Conservation (phyloP, 2,797 vertebrate genomes). For the Sebastes paucispinis region DNA sequence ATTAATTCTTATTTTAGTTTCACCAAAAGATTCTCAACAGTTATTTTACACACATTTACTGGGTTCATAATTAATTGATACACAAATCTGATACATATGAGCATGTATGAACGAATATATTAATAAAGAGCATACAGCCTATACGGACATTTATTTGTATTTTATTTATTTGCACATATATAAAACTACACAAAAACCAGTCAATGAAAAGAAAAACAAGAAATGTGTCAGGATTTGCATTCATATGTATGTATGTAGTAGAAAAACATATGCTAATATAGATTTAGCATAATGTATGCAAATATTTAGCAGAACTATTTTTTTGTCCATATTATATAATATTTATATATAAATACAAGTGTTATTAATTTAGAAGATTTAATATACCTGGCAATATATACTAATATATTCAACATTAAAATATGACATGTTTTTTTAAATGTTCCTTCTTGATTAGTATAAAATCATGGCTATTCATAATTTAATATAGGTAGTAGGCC, state of each 20-base stretch:
- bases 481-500: neutral
- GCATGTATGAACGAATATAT: neutral
- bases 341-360: neutral
- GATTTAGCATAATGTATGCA: too few species aligned
- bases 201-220: too few species aligned
- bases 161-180: too few species aligned
- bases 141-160: neutral
- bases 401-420: neutral
- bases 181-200: too few species aligned
- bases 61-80: too few species aligned
- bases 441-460: neutral
- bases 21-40: neutral
- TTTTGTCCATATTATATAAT: neutral
- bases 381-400: neutral
- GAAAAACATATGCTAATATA: fast-evolving
- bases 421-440: neutral
- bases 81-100: too few species aligned
- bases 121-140: neutral
- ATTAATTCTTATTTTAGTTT: neutral
- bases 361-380: neutral
- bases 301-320: neutral
- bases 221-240: too few species aligned
- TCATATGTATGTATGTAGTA: neutral
- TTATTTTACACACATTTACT: too few species aligned
- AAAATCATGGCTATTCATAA: neutral